phyloP scores from a whole-genome alignment of 2,113 vertebrate genomes.

The Opisthocomus hoazin region DNA sequence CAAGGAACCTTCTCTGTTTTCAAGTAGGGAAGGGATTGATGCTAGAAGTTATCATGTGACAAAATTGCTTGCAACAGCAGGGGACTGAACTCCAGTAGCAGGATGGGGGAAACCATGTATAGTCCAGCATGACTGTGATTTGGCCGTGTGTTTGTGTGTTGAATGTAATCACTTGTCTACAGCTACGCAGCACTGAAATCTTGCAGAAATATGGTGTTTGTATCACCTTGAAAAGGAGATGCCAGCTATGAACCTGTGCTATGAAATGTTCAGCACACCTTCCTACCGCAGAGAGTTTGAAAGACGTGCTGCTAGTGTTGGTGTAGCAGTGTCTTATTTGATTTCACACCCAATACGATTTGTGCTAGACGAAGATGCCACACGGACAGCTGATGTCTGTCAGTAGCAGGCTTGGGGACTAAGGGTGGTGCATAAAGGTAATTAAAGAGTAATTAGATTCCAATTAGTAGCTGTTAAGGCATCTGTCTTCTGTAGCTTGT shows the following conservation, averaged over 20 bases:
- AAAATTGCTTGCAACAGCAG: not conserved
- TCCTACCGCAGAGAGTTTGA: not conserved
- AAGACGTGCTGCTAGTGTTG: not conserved
- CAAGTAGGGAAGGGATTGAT: not conserved
- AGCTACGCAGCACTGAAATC: not conserved
- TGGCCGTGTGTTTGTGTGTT: not conserved
- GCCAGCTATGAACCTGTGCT: not conserved
- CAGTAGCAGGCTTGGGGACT: not conserved
- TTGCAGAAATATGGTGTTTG: not conserved
- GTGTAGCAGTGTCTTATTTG: not conserved
- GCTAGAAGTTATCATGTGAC: not conserved
- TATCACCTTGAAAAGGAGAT: not conserved
- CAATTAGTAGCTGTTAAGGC: conserved; percentile 22
- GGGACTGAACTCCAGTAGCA: not conserved
- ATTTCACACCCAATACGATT: not conserved
- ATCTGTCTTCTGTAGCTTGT: not conserved
- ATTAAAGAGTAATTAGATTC: conserved; percentile 38
- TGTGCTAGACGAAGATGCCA: not conserved
- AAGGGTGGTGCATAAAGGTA: not conserved
- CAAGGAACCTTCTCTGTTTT: not conserved
- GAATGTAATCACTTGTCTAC: not conserved
- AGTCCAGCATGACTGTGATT: not conserved
- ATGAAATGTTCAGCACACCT: not conserved
- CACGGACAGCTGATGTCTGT: conserved; percentile 4
- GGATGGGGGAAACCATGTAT: not conserved